A percentile compares a stretch with the other conserved stretches of the same genome.
Evolutionary conservation across 2,113 vertebrate genomes (phyloP).

Genomic region (Chunga burmeisteri): DNA sequence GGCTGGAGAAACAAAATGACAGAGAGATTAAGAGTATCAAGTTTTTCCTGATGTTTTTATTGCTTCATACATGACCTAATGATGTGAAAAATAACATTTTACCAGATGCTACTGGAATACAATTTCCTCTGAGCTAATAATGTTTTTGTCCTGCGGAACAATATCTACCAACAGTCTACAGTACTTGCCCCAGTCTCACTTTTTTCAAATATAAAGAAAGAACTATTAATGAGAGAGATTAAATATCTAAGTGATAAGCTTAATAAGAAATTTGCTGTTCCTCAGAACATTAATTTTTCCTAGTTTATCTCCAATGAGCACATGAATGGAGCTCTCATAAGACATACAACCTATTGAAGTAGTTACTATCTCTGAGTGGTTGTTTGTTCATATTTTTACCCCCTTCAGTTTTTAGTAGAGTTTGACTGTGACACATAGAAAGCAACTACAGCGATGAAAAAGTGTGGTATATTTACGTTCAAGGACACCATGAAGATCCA

Average conservation of each 20-base stretch:
- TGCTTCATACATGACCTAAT: background rate
- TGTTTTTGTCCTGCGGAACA: background rate
- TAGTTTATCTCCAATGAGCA: background rate
- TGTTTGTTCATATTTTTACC: background rate
- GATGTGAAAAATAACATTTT: background rate
- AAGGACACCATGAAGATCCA: conserved; percentile 18
- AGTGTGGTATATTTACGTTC: background rate
- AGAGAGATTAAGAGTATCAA: background rate
- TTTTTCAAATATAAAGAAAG: background rate
- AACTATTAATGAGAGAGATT: background rate
- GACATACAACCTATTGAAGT: background rate
- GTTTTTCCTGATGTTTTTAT: background rate
- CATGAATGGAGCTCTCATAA: background rate
- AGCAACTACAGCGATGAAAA: background rate
- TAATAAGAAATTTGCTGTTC: background rate
- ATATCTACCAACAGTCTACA: background rate
- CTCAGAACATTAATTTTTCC: background rate
- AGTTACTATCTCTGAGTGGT: background rate
- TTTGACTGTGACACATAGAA: background rate
- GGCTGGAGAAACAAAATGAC: background rate
- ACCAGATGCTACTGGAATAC: background rate
- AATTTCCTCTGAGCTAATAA: background rate
- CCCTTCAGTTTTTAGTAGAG: background rate
- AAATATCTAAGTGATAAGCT: background rate
- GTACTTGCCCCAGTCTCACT: background rate